phyloP scores from a whole-genome alignment of 2,888 invertebrate species.

The Tribolium freemani region DNA sequence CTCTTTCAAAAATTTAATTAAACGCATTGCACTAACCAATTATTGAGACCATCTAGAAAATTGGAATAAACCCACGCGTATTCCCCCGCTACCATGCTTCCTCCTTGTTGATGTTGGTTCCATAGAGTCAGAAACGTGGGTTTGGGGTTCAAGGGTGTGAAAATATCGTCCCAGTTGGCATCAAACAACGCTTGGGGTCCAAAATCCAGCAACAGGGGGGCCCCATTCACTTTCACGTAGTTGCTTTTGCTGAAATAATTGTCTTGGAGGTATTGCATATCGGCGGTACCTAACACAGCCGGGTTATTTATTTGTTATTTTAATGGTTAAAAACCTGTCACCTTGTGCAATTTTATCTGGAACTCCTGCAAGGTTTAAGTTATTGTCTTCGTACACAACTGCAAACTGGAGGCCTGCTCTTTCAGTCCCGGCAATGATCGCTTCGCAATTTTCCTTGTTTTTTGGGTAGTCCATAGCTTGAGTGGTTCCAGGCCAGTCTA shows the following conservation, averaged over 20 bases:
- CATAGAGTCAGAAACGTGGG: constrained; percentile 31
- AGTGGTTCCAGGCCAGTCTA: constrained; percentile 35
- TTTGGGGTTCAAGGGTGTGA: constrained; percentile 24
- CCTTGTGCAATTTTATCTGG: constrained; percentile 28
- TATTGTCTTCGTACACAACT: constrained; percentile 36
- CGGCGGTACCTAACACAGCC: background rate
- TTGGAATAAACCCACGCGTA: constrained; percentile 25
- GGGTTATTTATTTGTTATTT: background rate
- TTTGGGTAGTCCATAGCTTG: constrained; percentile 26
- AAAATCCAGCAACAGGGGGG: constrained; percentile 25
- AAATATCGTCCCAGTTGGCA: constrained; percentile 16
- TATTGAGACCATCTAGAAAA: constrained; percentile 16
- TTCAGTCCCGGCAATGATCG: constrained; percentile 19
- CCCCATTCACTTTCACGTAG: constrained; percentile 20
- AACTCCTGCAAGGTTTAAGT: constrained; percentile 15
- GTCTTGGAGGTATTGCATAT: constrained; percentile 18
- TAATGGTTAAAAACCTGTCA: background rate
- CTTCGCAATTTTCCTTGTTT: constrained; percentile 26
- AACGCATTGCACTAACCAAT: constrained; percentile 24
- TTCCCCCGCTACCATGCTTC: background rate
- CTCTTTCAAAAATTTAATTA: no score
- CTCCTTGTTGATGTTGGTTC: constrained; percentile 36
- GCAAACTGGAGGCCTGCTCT: constrained; percentile 29
- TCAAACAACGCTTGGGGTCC: constrained; percentile 22
- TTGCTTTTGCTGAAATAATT: constrained; percentile 31